Base-by-base conservation (phyloP, 2,797 vertebrate species). In the Pristis pectinata region DNA sequence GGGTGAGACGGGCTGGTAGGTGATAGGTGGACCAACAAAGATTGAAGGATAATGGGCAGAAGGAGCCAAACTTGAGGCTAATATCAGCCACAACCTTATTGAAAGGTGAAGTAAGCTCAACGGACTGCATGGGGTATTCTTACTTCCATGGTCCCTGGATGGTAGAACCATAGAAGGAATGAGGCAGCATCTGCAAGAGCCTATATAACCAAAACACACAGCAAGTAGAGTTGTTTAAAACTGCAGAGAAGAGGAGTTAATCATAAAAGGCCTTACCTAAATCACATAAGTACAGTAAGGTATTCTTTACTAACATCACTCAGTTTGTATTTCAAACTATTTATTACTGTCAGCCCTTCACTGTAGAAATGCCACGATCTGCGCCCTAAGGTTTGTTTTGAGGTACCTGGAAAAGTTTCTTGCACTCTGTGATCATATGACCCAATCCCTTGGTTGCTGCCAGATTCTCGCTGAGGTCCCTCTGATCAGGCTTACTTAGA, bases 401-500 rank as follows among this genome's bases (percentile, higher is more conserved):
- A 34, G 27, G 27, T 95, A 98, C 98, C 97, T 98, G 98, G 95
- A 98, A 98, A 56, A 98, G 97, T 95, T 98, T 98, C 96, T 98
- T 98, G 96, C 98, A 98, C 96, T 98, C 97, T 0, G 96, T 97
- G 96, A 98, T 98, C 98, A 98, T 98, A 95, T 98, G 97, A 94
- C 97, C 97, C 3, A 98, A 96, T 53, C 98, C 98, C 94, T 98
- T 97, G 0, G 97, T 98, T 0, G 98, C 98, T 0, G 97, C 98
- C 97, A 97, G 97, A 96, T 98, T 98, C 94, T 98, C 98, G 41
- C 94, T 98, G 85, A 98, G 96, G 96, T 98, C 97, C 96, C 97
- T 98, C 95, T 97, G 97, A 95, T 97, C 98, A 0, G 97, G 98
- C 94, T 97, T 98, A n/a, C 97, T 97, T 95, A 96, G 76, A 0